Base-by-base conservation (phyloP, 2,797 vertebrate genomes). In the Mus minutoides region DNA sequence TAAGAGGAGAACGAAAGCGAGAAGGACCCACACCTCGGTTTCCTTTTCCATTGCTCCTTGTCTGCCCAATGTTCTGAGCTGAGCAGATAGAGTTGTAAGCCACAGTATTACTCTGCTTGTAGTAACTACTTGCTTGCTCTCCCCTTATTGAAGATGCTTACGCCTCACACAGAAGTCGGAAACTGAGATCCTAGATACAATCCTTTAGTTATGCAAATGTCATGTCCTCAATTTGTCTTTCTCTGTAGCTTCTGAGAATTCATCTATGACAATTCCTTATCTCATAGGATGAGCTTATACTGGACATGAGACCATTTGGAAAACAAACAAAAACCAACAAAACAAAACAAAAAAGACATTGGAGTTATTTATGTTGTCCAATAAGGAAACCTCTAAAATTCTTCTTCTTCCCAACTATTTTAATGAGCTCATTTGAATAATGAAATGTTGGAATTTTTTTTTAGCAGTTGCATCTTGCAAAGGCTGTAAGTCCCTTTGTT, bases 381-480 rank as follows among this genome's bases (percentile, higher is more conserved):
- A n/a, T 34, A 56, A 67, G 83, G 54, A 79, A 34, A 31, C 0
- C 10, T 83, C 77, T 54, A 54, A 86, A 90, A 69, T 56, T 86
- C 34, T 93, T 75, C n/a, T 75, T 78, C 40, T 56, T 46, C 54
- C 21, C 40, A 40, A 46, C 14, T 77, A 62, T 60, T 69, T 93
- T 78, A 64, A 67, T 6, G 19, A 94, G 21, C 6, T 89, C 67
- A 86, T 90, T 89, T 87, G 34, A 91, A 96, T 88, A 91, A 95
- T 73, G 77, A 94, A 84, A 89, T 76, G 49, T 82, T 34, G 40
- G 21, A 49, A 17, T 54, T 89, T 52, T 84, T 64, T 54, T 89
- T 52, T 60, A 43, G 22, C 37, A 37, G 2, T 62, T 96, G 88
- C n/a, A 52, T 76, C 34, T 75, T 90, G 83, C 82, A 77, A 67